Evolutionary conservation across 2,113 vertebrate genomes (phyloP).

Genomic region (Kryptolebias marmoratus): DNA sequence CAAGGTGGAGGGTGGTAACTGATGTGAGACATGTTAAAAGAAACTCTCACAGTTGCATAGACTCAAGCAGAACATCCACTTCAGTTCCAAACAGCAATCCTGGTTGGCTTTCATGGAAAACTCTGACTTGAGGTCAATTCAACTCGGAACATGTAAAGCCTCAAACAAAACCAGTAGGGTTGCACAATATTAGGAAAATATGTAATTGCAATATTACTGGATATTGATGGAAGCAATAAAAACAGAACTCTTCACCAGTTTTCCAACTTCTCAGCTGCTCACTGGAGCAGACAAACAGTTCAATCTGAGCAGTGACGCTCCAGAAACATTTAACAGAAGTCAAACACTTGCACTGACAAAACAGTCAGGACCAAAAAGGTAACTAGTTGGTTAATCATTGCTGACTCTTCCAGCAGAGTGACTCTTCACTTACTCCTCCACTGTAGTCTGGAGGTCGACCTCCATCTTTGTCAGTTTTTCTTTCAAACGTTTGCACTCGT

Average conservation of each 20-base stretch:
- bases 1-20: constrained; percentile 14
- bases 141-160: too few relatives aligned
- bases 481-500: constrained; percentile 82
- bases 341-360: neutral
- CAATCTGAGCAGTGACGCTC: neutral
- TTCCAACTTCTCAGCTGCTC: neutral
- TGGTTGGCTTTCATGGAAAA: too few relatives aligned
- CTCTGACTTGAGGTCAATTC: too few relatives aligned
- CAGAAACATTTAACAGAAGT: neutral
- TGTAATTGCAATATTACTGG: too few relatives aligned
- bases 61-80: constrained; percentile 7
- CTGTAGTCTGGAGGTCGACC: constrained; percentile 85
- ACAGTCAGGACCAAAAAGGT: neutral
- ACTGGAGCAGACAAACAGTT: neutral
- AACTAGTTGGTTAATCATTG: neutral
- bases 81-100: neutral
- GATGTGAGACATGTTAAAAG: constrained; percentile 37
- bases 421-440: constrained; percentile 91
- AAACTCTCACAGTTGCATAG: constrained; percentile 14
- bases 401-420: neutral
- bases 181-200: too few relatives aligned
- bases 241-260: neutral
- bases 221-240: neutral
- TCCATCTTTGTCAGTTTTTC: constrained; percentile 86
- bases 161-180: too few relatives aligned